Conservation (phyloP, 1,140 invertebrate species). For the Diorhabda sublineata region DNA sequence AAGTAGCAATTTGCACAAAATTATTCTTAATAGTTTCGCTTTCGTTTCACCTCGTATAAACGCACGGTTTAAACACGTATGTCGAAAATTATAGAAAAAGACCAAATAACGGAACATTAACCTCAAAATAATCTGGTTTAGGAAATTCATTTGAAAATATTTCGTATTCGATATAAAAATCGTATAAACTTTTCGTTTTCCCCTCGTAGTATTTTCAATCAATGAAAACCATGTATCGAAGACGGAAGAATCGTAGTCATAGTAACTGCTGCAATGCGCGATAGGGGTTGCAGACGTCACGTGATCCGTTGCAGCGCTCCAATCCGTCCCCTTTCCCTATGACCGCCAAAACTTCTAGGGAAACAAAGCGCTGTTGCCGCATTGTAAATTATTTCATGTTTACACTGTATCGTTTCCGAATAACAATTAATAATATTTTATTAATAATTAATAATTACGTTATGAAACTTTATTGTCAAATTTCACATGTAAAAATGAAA, state of each 20-base stretch:
- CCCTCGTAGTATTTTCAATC: background rate
- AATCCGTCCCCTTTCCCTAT: slow-evolving; percentile 12
- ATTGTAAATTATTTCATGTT: no score
- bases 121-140: no score
- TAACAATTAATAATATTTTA: no score
- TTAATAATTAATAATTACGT: no score
- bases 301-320: slow-evolving; percentile 20
- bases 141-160: no score
- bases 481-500: no score
- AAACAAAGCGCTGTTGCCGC: background rate
- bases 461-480: no score
- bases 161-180: background rate
- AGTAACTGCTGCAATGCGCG: slow-evolving; percentile 28
- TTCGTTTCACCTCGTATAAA: background rate
- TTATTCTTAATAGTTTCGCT: background rate
- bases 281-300: slow-evolving; percentile 28
- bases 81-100: no score
- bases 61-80: no score
- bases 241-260: slow-evolving; percentile 26
- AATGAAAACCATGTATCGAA: background rate
- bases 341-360: slow-evolving; percentile 17
- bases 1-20: no score
- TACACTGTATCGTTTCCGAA: no score
- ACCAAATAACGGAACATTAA: no score
- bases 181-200: background rate